Conservation (phyloP, 2,888 invertebrate species). For the Lysandra coridon region DNA sequence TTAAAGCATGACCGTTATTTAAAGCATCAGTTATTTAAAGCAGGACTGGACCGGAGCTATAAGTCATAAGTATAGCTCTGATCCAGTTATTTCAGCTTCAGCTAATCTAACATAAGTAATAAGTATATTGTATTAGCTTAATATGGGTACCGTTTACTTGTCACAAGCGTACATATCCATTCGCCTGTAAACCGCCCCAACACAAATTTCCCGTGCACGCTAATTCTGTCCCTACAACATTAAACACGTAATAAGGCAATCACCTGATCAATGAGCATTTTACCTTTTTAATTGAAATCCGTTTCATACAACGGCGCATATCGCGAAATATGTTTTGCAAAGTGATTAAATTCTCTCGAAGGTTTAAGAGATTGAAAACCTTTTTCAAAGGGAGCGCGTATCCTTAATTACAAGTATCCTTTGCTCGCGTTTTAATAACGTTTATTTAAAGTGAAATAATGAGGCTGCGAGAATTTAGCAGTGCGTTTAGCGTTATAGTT, state of each 20-base stretch:
- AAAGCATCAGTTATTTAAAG: too few relatives aligned
- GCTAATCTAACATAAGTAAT: too few relatives aligned
- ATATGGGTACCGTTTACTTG: not conserved
- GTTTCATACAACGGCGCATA: slow-evolving; percentile 32
- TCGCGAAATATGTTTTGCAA: slow-evolving; percentile 33
- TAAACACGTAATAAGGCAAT: not conserved
- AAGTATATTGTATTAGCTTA: not conserved
- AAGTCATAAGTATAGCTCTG: too few relatives aligned
- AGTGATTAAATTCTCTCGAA: slow-evolving; percentile 31
- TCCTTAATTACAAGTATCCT: slow-evolving; percentile 31
- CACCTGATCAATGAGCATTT: slow-evolving; percentile 9
- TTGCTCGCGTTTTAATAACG: slow-evolving; percentile 69
- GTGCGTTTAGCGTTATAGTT: slow-evolving; percentile 41
- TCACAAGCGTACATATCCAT: not conserved
- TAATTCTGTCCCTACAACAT: slow-evolving; percentile 1
- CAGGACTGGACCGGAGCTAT: too few relatives aligned
- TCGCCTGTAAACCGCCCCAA: not conserved
- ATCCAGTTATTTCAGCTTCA: too few relatives aligned
- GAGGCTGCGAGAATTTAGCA: slow-evolving; percentile 58
- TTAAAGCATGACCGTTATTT: too few relatives aligned
- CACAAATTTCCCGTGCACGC: not conserved
- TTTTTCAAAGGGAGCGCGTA: slow-evolving; percentile 30
- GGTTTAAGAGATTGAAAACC: slow-evolving; percentile 34
- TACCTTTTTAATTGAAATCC: slow-evolving; percentile 32
- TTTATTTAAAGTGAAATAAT: slow-evolving; percentile 72